Percentiles rank a stretch among this genome's conserved stretches.
Conservation (phyloP, 2,113 vertebrate species). For the Ornithorhynchus anatinus region DNA sequence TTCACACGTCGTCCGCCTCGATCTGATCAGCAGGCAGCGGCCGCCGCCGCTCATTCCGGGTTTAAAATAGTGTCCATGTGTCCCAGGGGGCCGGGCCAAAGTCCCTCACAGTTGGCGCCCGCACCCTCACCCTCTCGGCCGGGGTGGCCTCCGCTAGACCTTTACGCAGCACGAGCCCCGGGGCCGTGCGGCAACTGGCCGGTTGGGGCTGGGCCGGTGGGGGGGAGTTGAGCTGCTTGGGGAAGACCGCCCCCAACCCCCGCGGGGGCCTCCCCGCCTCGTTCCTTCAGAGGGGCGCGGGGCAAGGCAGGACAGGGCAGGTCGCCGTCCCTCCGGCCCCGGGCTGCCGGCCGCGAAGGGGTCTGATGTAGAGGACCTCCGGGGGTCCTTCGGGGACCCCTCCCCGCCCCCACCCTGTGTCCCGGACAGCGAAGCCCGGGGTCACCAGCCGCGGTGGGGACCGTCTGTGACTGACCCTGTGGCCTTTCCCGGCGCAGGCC, state of each 20-base stretch:
- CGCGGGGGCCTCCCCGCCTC: not conserved
- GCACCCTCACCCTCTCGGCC: constrained; percentile 27
- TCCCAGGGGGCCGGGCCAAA: constrained; percentile 51
- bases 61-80: constrained; percentile 76
- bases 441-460: constrained; percentile 31
- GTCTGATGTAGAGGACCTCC: too few species aligned
- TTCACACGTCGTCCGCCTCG: constrained; percentile 38
- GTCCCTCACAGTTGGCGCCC: constrained; percentile 66
- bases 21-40: constrained; percentile 62
- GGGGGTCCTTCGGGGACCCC: not conserved
- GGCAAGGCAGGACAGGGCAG: too few species aligned
- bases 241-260: not conserved
- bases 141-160: not conserved
- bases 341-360: too few species aligned
- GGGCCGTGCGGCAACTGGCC: not conserved
- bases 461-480: not conserved
- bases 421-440: accelerated
- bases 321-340: too few species aligned
- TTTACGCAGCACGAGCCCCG: not conserved
- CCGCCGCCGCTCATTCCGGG: constrained; percentile 59
- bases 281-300: not conserved
- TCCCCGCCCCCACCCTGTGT: not conserved
- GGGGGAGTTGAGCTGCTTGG: not conserved
- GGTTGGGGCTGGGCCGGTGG: not conserved
- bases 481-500: not conserved